A percentile compares a stretch with the other conserved stretches of the same genome.
These are phyloP conservation scores for Nibea albiflora DNA, from an alignment of 2,113 vertebrate species.

Conservation along the genomic window DNA sequence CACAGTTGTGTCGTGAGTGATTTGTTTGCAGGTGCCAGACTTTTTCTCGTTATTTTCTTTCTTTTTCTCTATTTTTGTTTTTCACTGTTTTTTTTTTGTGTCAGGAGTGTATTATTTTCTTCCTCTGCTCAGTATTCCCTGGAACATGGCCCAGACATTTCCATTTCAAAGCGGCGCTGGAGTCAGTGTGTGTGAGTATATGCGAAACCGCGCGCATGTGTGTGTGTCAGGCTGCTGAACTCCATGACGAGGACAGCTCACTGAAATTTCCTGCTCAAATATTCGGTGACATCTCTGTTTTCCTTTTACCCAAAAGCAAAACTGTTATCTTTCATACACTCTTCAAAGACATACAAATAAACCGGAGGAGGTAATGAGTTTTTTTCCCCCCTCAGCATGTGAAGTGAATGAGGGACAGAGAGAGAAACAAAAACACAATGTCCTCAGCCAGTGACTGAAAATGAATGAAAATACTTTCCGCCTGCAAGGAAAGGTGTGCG, in stretches of 20 bases:
- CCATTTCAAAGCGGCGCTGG: constrained; percentile 65
- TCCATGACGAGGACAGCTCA: constrained; percentile 41
- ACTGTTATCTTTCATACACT: constrained; percentile 29
- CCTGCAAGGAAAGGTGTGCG: background rate
- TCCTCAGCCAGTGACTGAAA: background rate
- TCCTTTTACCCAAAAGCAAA: constrained; percentile 37
- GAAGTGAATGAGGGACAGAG: constrained; percentile 19
- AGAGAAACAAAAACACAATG: background rate
- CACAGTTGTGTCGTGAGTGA: constrained; percentile 1
- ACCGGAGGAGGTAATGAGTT: constrained; percentile 11
- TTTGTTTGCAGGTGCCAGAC: constrained; percentile 26
- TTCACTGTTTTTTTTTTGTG: constrained; percentile 6
- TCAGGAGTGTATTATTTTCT: constrained; percentile 33
- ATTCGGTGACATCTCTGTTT: constrained; percentile 53
- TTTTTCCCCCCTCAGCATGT: constrained; percentile 6
- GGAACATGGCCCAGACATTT: constrained; percentile 52
- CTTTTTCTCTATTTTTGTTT: constrained; percentile 19
- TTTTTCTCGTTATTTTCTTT: constrained; percentile 2
- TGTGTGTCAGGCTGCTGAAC: constrained; percentile 44
- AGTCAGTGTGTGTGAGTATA: constrained; percentile 22
- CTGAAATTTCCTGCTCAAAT: constrained; percentile 45
- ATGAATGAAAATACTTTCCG: background rate
- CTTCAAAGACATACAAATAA: constrained; percentile 34
- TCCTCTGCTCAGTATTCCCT: constrained; percentile 39
- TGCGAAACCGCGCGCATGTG: background rate